phyloP scores from a whole-genome alignment of 2,888 invertebrate genomes.

The Chironomus tentans region DNA sequence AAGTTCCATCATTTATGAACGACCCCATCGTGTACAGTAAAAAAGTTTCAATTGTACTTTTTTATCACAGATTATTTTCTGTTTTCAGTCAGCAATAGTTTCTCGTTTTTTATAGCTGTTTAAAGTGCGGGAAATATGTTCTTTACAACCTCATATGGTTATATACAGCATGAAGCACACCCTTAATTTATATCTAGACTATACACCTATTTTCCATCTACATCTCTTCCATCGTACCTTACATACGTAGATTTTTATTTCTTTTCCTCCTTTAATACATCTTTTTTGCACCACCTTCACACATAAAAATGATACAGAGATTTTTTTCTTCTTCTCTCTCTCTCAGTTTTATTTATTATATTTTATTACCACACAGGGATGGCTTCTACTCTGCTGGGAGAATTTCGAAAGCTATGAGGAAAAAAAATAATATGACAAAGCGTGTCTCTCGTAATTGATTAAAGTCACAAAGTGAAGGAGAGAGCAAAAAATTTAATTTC shows the following conservation, averaged over 20 bases:
- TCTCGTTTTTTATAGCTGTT: background rate
- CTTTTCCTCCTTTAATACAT: background rate
- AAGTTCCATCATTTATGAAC: no score
- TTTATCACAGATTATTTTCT: background rate
- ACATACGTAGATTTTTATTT: background rate
- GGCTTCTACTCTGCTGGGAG: background rate
- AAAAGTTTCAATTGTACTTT: no score
- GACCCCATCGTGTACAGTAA: no score
- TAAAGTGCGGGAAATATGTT: background rate
- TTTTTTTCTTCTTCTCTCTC: background rate
- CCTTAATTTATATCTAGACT: background rate
- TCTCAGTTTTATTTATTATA: background rate
- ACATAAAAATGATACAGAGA: background rate
- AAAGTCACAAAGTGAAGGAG: background rate
- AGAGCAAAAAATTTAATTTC: background rate
- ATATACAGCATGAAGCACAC: background rate
- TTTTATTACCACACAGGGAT: slow-evolving; percentile 10
- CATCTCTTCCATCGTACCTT: background rate
- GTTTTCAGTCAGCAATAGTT: background rate
- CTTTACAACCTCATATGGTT: background rate
- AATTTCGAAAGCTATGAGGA: background rate
- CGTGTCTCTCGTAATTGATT: slow-evolving; percentile 14
- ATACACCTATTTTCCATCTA: background rate
- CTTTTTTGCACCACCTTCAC: background rate
- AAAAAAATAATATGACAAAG: background rate